These are phyloP conservation scores for Rhopalosiphum maidis DNA, from an alignment of 1,140 invertebrate species.

Conservation along the genomic window DNA sequence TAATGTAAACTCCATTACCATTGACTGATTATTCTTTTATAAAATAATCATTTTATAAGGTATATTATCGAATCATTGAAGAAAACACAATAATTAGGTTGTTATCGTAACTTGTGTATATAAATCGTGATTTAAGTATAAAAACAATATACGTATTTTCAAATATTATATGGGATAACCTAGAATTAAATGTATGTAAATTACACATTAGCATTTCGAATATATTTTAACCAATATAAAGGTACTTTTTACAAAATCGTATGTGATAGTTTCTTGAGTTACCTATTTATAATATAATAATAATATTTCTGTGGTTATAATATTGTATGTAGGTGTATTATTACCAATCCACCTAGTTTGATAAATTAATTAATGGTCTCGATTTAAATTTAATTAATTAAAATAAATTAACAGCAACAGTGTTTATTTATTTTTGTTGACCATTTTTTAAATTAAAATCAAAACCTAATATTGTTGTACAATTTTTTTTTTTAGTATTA, in stretches of 20 bases:
- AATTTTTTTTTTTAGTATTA: neutral
- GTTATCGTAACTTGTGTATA: neutral
- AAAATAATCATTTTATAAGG: neutral
- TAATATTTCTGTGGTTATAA: neutral
- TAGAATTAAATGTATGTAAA: neutral
- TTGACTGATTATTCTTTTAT: neutral
- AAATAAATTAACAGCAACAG: neutral
- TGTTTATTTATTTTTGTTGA: neutral
- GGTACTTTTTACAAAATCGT: no score
- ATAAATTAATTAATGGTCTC: neutral
- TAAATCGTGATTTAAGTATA: no score
- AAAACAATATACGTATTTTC: neutral
- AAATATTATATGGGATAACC: neutral
- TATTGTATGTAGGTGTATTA: neutral
- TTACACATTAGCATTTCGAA: neutral
- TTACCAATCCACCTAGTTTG: neutral
- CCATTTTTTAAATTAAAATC: neutral
- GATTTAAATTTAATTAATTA: neutral
- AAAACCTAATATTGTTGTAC: neutral
- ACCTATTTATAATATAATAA: neutral
- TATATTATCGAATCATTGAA: neutral
- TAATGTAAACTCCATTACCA: neutral
- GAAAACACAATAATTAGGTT: neutral
- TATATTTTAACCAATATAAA: neutral
- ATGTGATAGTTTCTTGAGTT: neutral